A percentile compares a stretch with the other conserved stretches of the same genome.
These are phyloP conservation scores for Drosophila athabasca DNA, from an alignment of 1,140 invertebrate genomes.

Conservation along the genomic window DNA sequence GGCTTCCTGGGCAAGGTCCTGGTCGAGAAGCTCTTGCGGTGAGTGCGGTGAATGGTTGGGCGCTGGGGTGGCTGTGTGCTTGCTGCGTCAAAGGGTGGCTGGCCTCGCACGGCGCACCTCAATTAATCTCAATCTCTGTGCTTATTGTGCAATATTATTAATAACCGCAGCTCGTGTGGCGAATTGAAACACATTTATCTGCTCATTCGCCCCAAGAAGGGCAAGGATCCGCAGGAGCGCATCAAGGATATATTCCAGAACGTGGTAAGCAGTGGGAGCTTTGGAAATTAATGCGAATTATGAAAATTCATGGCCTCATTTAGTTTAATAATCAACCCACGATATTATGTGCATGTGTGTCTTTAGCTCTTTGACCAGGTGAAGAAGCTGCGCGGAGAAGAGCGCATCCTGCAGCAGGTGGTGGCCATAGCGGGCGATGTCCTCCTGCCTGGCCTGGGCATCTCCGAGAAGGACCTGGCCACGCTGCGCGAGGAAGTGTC, in stretches of 20 bases:
- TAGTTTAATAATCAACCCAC: slow-evolving; percentile 30
- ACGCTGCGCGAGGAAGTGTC: slow-evolving; percentile 89
- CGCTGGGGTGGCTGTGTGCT: too few species aligned
- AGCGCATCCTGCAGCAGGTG: slow-evolving; percentile 87
- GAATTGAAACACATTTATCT: slow-evolving; percentile 90
- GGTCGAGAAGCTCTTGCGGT: slow-evolving; percentile 92
- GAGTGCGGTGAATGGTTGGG: slow-evolving; percentile 32
- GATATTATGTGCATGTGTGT: slow-evolving; percentile 26
- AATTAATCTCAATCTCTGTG: slow-evolving; percentile 60
- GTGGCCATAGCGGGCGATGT: slow-evolving; percentile 92
- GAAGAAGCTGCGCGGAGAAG: slow-evolving; percentile 85
- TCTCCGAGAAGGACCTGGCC: slow-evolving; percentile 88
- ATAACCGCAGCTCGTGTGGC: slow-evolving; percentile 84
- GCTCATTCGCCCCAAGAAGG: slow-evolving; percentile 91
- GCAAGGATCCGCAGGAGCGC: slow-evolving; percentile 88
- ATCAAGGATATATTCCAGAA: slow-evolving; percentile 89
- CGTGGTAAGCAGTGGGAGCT: slow-evolving; percentile 84
- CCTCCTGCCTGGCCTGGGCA: slow-evolving; percentile 88
- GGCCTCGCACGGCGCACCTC: slow-evolving; percentile 46
- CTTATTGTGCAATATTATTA: slow-evolving; percentile 64
- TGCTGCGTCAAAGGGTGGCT: background rate
- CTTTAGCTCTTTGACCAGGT: slow-evolving; percentile 90
- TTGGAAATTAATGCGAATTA: slow-evolving; percentile 11
- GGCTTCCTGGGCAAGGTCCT: slow-evolving; percentile 96
- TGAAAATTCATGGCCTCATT: slow-evolving; percentile 41